Evolutionary conservation across 35 echinoderm and acorn worm species (phyloP).

Genomic region (Ophiothrix spiculata): DNA sequence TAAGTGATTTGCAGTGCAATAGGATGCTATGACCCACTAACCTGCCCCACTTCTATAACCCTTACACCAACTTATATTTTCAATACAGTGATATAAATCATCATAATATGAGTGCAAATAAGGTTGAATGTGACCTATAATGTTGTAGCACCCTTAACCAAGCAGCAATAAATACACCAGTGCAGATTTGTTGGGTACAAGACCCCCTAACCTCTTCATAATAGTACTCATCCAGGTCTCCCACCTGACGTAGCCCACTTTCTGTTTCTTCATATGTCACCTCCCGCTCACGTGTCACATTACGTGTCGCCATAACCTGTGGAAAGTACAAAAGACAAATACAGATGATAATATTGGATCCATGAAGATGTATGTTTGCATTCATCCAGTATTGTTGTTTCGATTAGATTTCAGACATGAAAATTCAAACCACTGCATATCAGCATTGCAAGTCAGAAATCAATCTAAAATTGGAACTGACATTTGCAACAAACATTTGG

Average conservation of each 20-base stretch:
- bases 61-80: too few relatives aligned
- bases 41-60: too few relatives aligned
- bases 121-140: too few relatives aligned
- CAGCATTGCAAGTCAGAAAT: neutral
- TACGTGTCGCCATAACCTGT: conserved; percentile 25
- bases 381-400: neutral
- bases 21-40: too few relatives aligned
- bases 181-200: too few relatives aligned
- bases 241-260: neutral
- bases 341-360: neutral
- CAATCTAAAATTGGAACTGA: neutral
- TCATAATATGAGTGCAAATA: too few relatives aligned
- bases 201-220: neutral
- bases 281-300: conserved; percentile 20
- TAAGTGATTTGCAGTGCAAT: too few relatives aligned
- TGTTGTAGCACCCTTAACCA: too few relatives aligned
- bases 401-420: neutral
- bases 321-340: neutral
- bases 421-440: neutral
- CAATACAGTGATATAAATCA: too few relatives aligned
- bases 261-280: conserved; percentile 32
- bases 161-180: too few relatives aligned
- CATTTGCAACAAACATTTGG: neutral
- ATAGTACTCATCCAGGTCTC: neutral
- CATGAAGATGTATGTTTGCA: neutral